Evolutionary conservation across 2,113 vertebrate species (phyloP).

Genomic region (Megalops atlanticus): DNA sequence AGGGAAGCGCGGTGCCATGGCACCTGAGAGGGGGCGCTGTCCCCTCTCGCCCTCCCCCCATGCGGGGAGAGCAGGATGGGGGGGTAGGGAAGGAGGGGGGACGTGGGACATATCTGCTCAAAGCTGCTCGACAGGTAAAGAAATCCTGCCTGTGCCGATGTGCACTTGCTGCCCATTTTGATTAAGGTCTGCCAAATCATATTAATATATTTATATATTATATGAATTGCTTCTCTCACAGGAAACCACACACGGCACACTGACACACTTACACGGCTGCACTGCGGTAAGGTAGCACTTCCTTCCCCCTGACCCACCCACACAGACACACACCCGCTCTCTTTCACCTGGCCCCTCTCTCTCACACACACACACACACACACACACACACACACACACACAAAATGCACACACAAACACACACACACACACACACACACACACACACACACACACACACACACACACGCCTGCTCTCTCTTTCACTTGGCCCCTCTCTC

Average conservation of each 20-base stretch:
- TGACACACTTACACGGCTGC: too few species aligned
- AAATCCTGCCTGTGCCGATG: too few species aligned
- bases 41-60: neutral
- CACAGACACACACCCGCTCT: neutral
- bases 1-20: too few species aligned
- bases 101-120: neutral
- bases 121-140: neutral
- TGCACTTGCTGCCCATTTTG: neutral
- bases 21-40: too few species aligned
- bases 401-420: neutral
- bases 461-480: too few species aligned
- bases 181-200: too few species aligned
- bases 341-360: neutral
- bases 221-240: too few species aligned
- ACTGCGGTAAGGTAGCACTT: too few species aligned
- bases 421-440: neutral
- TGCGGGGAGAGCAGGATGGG: neutral
- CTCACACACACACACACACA: constrained; percentile 4
- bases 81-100: neutral
- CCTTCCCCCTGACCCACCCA: too few species aligned
- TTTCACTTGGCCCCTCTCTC: too few species aligned
- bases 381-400: neutral
- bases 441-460: constrained; percentile 5
- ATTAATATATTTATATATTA: too few species aligned
- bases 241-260: too few species aligned